These are phyloP conservation scores for Chrysopilus asiliformis DNA, from an alignment of 2,888 invertebrate species.

Conservation along the genomic window DNA sequence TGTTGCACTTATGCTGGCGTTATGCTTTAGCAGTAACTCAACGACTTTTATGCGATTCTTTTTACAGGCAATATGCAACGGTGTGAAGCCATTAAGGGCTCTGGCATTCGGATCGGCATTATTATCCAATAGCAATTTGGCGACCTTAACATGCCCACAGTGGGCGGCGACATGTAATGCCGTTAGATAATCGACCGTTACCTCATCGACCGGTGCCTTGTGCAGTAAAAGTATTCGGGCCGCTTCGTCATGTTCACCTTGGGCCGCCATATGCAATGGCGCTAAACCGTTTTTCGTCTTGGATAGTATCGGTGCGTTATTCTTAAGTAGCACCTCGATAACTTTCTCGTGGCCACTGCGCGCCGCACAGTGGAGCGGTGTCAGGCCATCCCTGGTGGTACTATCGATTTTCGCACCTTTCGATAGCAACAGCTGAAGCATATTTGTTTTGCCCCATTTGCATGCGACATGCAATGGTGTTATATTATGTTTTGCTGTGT, in stretches of 20 bases:
- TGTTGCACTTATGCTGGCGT: slow-evolving; percentile 65
- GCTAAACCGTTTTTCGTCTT: slow-evolving; percentile 94
- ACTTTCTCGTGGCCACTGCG: slow-evolving; percentile 93
- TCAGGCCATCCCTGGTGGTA: slow-evolving; percentile 87
- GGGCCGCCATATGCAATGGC: slow-evolving; percentile 97
- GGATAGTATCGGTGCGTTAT: slow-evolving; percentile 84
- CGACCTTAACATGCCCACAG: slow-evolving; percentile 86
- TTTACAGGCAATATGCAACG: slow-evolving; percentile 96
- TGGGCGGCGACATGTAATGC: slow-evolving; percentile 94
- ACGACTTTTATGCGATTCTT: slow-evolving; percentile 96
- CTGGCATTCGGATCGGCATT: slow-evolving; percentile 96
- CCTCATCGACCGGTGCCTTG: slow-evolving; percentile 96
- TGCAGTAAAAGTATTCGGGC: slow-evolving; percentile 83
- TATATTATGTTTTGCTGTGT: slow-evolving; percentile 93
- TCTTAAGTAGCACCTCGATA: slow-evolving; percentile 74
- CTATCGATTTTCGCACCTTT: slow-evolving; percentile 86
- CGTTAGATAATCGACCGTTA: slow-evolving; percentile 94
- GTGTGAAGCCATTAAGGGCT: slow-evolving; percentile 94
- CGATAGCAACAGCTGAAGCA: slow-evolving; percentile 78
- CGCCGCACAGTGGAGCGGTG: slow-evolving; percentile 93
- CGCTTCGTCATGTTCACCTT: slow-evolving; percentile 96
- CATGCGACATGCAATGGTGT: slow-evolving; percentile 97
- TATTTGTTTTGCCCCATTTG: slow-evolving; percentile 95
- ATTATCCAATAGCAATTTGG: slow-evolving; percentile 78
- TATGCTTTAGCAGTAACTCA: slow-evolving; percentile 87